phyloP scores from a whole-genome alignment of 2,888 invertebrate species.

The Macrosoma leucophasiata region DNA sequence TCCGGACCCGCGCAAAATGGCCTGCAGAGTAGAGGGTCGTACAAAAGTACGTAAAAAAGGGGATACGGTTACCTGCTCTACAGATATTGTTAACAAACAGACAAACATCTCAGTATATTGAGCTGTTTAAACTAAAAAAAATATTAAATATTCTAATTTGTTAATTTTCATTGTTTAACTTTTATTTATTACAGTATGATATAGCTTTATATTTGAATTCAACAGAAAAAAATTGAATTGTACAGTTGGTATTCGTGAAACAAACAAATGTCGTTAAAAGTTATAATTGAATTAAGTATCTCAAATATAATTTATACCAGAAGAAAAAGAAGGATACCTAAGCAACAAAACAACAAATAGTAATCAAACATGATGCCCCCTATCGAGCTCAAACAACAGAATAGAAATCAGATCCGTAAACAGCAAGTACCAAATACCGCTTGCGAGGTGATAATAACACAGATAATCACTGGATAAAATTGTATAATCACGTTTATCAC shows the following conservation, averaged over 20 bases:
- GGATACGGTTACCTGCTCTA: constrained; percentile 63
- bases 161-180: no score
- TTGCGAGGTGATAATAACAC: constrained; percentile 34
- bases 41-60: constrained; percentile 50
- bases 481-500: constrained; percentile 47
- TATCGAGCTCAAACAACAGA: constrained; percentile 48
- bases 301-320: no score
- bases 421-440: constrained; percentile 47
- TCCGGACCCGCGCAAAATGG: constrained; percentile 32
- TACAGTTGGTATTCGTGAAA: no score
- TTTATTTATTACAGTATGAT: no score
- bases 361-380: constrained; percentile 64
- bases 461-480: constrained; percentile 25
- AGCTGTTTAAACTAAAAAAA: no score
- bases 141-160: no score
- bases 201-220: no score
- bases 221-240: no score
- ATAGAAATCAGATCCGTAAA: constrained; percentile 38
- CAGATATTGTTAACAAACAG: no score
- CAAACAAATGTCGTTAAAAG: no score
- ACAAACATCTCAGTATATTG: no score
- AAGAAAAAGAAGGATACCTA: constrained; percentile 54
- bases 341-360: constrained; percentile 67
- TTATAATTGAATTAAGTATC: no score
- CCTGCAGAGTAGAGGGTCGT: constrained; percentile 40